Evolutionary conservation across 1,140 invertebrate species (phyloP).

Genomic region (Ganaspis sp.): DNA sequence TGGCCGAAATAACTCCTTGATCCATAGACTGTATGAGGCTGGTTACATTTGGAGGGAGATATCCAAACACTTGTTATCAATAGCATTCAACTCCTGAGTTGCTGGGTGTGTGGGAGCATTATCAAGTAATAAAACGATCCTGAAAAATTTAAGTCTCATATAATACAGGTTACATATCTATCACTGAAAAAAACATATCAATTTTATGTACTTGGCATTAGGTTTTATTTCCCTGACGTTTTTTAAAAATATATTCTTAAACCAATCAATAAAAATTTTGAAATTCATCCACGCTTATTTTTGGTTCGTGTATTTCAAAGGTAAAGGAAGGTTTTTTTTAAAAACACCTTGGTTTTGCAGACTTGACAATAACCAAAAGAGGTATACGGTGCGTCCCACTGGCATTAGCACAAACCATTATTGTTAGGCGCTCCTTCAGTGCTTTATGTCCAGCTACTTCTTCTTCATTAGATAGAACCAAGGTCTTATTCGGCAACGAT

Average conservation of each 20-base stretch:
- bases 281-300: background rate
- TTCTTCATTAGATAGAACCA: background rate
- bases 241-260: background rate
- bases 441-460: conserved; percentile 35
- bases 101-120: conserved; percentile 37
- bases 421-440: conserved; percentile 9
- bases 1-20: conserved; percentile 62
- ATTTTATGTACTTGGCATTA: background rate
- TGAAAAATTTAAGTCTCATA: background rate
- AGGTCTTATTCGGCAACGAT: conserved; percentile 29
- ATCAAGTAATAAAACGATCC: conserved; percentile 26
- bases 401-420: conserved; percentile 63
- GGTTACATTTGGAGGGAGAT: conserved; percentile 68
- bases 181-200: background rate
- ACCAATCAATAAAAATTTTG: background rate
- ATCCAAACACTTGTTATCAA: conserved; percentile 46
- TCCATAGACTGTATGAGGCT: conserved; percentile 67
- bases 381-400: conserved; percentile 58
- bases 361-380: conserved; percentile 54
- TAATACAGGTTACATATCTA: background rate
- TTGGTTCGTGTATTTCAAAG: background rate
- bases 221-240: background rate
- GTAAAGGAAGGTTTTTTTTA: background rate
- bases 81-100: conserved; percentile 27
- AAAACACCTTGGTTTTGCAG: conserved; percentile 27